A percentile compares a stretch with the other conserved stretches of the same genome.
Conservation (phyloP, 2,797 vertebrate genomes). For the Crocodylus rhombifer region DNA sequence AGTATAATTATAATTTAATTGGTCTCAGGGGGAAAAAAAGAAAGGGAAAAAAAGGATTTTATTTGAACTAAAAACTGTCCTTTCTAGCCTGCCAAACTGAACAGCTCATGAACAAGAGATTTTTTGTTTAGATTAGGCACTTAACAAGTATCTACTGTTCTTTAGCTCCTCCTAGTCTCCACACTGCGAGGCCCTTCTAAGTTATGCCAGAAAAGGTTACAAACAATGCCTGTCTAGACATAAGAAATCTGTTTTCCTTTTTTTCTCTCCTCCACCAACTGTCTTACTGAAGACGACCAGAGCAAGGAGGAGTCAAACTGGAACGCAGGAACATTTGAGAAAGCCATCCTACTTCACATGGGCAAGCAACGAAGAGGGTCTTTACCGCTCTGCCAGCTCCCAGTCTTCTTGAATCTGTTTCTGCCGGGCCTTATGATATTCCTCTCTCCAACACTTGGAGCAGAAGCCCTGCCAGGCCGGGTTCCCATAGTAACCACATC, state of each 20-base stretch:
- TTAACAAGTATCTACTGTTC: not conserved
- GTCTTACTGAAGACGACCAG: not conserved
- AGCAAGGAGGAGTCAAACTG: not conserved
- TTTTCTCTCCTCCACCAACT: not conserved
- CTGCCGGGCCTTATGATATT: conserved; percentile 95
- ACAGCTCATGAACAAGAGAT: no score
- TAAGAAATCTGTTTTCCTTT: not conserved
- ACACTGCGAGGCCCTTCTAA: not conserved
- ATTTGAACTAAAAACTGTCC: no score
- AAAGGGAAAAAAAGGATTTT: no score
- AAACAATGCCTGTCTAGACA: not conserved
- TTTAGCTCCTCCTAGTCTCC: not conserved
- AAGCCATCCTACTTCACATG: not conserved
- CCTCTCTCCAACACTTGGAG: conserved; percentile 99
- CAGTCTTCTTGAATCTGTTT: conserved; percentile 98
- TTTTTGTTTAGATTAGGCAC: conserved; percentile 18
- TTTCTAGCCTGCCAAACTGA: no score
- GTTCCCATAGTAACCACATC: conserved; percentile 98
- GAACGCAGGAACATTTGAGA: not conserved
- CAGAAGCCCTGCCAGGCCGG: conserved; percentile 96
- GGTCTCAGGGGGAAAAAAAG: no score
- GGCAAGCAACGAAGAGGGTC: conserved; percentile 13
- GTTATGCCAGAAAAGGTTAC: not conserved
- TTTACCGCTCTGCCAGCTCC: conserved; percentile 95
- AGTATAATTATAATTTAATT: no score